These are phyloP conservation scores for Eublepharis macularius DNA, from an alignment of 2,113 vertebrate genomes.

Conservation along the genomic window DNA sequence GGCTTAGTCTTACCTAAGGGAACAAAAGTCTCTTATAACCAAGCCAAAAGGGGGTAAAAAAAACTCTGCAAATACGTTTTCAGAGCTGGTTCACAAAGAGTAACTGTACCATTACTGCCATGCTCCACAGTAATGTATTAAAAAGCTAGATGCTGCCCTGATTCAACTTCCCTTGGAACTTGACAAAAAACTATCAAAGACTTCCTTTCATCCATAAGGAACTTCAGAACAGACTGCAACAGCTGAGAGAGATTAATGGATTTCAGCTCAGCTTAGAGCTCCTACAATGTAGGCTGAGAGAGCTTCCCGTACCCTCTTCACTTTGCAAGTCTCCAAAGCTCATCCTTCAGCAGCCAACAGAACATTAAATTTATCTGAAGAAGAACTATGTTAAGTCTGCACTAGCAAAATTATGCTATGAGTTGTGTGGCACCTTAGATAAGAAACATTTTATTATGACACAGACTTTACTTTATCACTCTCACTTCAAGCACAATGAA, in stretches of 20 bases:
- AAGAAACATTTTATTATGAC: not conserved
- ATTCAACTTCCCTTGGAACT: slow-evolving; percentile 25
- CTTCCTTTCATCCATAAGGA: slow-evolving; percentile 17
- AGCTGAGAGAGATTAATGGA: slow-evolving; percentile 42
- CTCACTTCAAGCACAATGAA: not conserved
- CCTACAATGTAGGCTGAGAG: slow-evolving; percentile 20
- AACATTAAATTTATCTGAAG: not conserved
- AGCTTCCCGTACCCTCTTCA: slow-evolving; percentile 13
- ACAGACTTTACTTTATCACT: not conserved
- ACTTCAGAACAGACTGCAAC: not conserved
- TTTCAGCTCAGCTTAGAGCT: slow-evolving; percentile 32
- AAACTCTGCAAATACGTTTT: slow-evolving; percentile 28
- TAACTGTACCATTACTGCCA: not conserved
- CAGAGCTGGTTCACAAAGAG: not conserved
- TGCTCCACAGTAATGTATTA: slow-evolving; percentile 23
- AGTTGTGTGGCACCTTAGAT: not conserved
- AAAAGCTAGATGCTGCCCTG: slow-evolving; percentile 8
- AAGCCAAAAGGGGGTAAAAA: not conserved
- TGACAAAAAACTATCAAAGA: slow-evolving; percentile 9
- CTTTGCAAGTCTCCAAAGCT: not conserved
- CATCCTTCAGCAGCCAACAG: not conserved
- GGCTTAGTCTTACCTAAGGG: not conserved
- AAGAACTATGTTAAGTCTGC: not conserved
- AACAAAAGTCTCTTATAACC: slow-evolving; percentile 10
- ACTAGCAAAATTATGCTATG: not conserved